Percentiles rank a stretch among this genome's conserved stretches.
These are phyloP conservation scores for Geotrupes spiniger DNA, from an alignment of 2,888 invertebrate genomes.

Conservation along the genomic window DNA sequence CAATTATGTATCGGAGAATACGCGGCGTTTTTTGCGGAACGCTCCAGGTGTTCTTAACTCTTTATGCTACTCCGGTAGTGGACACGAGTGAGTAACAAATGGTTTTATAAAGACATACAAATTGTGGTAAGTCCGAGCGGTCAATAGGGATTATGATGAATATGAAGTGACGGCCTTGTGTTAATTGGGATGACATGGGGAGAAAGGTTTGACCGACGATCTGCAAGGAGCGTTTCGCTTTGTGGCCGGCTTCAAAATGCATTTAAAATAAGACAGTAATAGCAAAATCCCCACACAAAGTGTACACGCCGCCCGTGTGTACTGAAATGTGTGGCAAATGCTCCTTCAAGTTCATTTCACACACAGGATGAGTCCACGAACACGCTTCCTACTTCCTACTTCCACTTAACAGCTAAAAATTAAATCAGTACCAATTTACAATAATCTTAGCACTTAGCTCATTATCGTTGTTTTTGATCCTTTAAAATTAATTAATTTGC, in stretches of 20 bases:
- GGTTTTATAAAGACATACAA: constrained; percentile 45
- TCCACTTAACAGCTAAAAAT: too few species aligned
- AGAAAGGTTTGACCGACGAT: constrained; percentile 28
- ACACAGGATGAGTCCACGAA: too few species aligned
- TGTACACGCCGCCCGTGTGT: too few species aligned
- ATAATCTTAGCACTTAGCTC: too few species aligned
- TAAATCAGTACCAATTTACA: too few species aligned
- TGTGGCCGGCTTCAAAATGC: constrained; percentile 12
- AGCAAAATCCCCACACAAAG: constrained; percentile 1
- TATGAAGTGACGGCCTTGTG: constrained; percentile 43
- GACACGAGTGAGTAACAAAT: constrained; percentile 38
- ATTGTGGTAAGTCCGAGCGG: constrained; percentile 32
- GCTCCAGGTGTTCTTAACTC: constrained; percentile 28
- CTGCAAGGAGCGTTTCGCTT: constrained; percentile 16
- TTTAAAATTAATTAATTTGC: too few species aligned
- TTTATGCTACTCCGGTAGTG: constrained; percentile 18
- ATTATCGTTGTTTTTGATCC: too few species aligned
- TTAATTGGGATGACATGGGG: constrained; percentile 48
- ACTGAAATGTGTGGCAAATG: too few species aligned
- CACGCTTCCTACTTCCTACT: too few species aligned
- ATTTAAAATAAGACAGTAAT: constrained; percentile 15
- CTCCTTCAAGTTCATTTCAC: too few species aligned
- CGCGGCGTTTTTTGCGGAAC: constrained; percentile 8
- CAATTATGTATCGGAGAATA: constrained; percentile 16
- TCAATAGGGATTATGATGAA: constrained; percentile 41